Percentiles rank a stretch among this genome's conserved stretches.
Evolutionary conservation across 2,888 invertebrate species (phyloP).

Genomic region (Scelioninae gen. 1): DNA sequence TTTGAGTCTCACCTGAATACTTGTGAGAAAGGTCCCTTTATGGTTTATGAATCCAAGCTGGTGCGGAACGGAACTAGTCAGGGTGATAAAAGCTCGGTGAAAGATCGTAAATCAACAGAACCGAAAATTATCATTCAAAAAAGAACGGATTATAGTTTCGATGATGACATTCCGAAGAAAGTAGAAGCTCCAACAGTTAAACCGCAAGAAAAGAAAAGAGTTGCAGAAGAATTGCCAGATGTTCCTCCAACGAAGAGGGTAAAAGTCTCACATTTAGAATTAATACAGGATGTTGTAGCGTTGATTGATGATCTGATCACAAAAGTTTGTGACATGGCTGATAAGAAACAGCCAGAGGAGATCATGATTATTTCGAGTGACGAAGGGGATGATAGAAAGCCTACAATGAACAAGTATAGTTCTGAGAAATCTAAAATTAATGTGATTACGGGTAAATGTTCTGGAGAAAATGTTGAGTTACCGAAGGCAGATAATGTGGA

Average conservation of each 20-base stretch:
- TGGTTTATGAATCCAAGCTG: constrained; percentile 84
- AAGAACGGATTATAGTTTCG: too few species aligned
- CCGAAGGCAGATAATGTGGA: constrained; percentile 80
- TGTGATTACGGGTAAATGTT: constrained; percentile 13
- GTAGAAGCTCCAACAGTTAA: constrained; percentile 24
- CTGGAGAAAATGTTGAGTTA: constrained; percentile 43
- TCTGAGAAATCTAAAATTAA: constrained; percentile 28
- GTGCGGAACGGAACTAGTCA: too few species aligned
- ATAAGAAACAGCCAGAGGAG: constrained; percentile 72
- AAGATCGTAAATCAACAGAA: constrained; percentile 74
- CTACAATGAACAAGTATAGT: not conserved
- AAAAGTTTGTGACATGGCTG: constrained; percentile 80
- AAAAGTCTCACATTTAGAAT: constrained; percentile 80
- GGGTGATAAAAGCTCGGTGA: constrained; percentile 22
- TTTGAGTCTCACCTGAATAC: constrained; percentile 86
- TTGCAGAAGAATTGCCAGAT: constrained; percentile 54
- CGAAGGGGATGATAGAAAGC: constrained; percentile 77
- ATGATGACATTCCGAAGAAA: constrained; percentile 73
- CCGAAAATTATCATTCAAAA: constrained; percentile 72
- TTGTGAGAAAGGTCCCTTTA: constrained; percentile 85
- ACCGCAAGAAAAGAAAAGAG: constrained; percentile 74
- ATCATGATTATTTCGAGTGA: constrained; percentile 79
- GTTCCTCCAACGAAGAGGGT: constrained; percentile 73
- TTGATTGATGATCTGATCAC: constrained; percentile 82
- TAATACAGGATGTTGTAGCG: constrained; percentile 83